Evolutionary conservation across 2,113 vertebrate species (phyloP).

Genomic region (Oreochromis spilurus): DNA sequence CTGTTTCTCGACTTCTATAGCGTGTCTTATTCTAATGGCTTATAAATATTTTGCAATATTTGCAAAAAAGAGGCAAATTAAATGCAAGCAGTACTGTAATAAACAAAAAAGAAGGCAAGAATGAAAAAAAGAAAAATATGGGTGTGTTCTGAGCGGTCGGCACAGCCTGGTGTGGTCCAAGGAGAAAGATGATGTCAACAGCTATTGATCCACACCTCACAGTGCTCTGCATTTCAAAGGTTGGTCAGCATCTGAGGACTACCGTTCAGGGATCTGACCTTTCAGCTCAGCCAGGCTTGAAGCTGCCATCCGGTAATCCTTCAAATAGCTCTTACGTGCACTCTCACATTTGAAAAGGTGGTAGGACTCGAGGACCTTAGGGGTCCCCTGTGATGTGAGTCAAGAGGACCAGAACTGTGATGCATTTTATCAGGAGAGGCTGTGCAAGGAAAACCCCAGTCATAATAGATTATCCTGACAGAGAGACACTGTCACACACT

Average conservation of each 20-base stretch:
- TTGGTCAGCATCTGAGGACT: slow-evolving; percentile 50
- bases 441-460: slow-evolving; percentile 13
- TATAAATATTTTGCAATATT: neutral
- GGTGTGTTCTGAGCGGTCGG: neutral
- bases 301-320: slow-evolving; percentile 58
- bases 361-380: slow-evolving; percentile 24
- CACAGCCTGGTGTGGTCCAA: neutral
- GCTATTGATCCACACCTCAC: slow-evolving; percentile 54
- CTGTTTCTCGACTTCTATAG: neutral
- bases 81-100: neutral
- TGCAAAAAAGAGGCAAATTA: neutral
- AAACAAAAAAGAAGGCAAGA: neutral
- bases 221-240: slow-evolving; percentile 57
- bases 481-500: neutral
- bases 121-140: neutral
- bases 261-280: slow-evolving; percentile 65
- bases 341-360: slow-evolving; percentile 69
- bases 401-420: neutral
- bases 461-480: neutral
- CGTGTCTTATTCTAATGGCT: rapidly evolving
- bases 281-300: slow-evolving; percentile 49
- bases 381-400: slow-evolving; percentile 67
- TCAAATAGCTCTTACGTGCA: slow-evolving; percentile 61
- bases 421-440: slow-evolving; percentile 7
- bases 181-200: slow-evolving; percentile 62